Evolutionary conservation across 2,888 invertebrate species (phyloP), one percentile per base, ranked within the genome.

Genomic region (Leptodirus hochenwartii): DNA sequence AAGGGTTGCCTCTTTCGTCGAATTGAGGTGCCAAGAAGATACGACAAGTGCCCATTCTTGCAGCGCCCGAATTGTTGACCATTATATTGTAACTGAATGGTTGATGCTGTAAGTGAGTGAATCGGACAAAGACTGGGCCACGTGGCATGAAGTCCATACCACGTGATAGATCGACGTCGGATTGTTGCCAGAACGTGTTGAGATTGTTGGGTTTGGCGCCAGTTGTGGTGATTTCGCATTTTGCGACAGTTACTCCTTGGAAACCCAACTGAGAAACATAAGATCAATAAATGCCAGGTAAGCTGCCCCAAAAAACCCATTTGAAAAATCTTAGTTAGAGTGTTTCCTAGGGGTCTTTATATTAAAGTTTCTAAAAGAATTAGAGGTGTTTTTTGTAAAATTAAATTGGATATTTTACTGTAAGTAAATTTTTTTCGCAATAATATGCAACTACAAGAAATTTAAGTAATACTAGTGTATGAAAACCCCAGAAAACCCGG

Each of bases 71-170:
- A 49, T 76, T 76, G 43, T 63, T 66, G 16, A 67, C 69, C 13
- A 57, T 56, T 37, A 76, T 62, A 1, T 54, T 61, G 43, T 76
- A 79, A 23, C 55, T 55, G 58, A 69, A 81, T 1, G 66, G 64
- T 5, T 64, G 58, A 44, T 81, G 70, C 52, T 80, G 77, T 34
- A 81, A 59, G 53, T 82, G 82, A 1, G 69, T 74, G 48, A 75
- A 69, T 15, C 71, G 58, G 0, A 73, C 78, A 25, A 71, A 63
- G 17, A 80, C 66, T 25, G 66, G 52, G 28, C 79, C 80, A 1
- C 76, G 59, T 0, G 78, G 78, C 2, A 67, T 61, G 51, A 82
- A 82, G 55, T 82, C 81, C 41, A 84, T 60, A 0, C 82, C 82
- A 1, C 78, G 63, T 0, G 71, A 66, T 24, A 84, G 51, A 44